Percentiles rank a stretch among this genome's conserved stretches.
phyloP scores from a whole-genome alignment of 2,113 vertebrate species.

The Echinops telfairi region DNA sequence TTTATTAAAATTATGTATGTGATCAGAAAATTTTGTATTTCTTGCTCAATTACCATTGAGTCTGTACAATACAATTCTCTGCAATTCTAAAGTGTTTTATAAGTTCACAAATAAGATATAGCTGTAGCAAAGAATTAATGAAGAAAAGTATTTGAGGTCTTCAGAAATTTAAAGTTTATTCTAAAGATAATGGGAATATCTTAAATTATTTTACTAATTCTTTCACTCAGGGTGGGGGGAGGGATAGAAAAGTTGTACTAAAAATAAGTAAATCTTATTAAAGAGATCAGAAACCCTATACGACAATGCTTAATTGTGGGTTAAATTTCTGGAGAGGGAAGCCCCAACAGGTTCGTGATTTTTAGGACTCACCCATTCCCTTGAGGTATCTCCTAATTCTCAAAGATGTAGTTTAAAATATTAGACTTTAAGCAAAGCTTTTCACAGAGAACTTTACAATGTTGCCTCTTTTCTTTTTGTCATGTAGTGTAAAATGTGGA shows the following conservation, averaged over 20 bases:
- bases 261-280: neutral
- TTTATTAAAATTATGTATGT: slow-evolving; percentile 10
- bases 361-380: neutral
- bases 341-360: neutral
- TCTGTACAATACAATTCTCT: neutral
- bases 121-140: neutral
- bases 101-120: neutral
- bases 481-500: neutral
- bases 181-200: neutral
- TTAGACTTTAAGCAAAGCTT: too few relatives aligned
- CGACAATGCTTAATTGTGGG: neutral
- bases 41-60: neutral
- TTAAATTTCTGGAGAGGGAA: neutral
- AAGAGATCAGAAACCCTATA: neutral
- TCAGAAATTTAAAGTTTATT: neutral
- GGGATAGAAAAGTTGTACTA: neutral
- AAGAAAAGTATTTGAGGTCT: neutral
- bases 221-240: neutral
- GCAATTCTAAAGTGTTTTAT: neutral
- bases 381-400: too few relatives aligned
- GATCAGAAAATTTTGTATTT: neutral
- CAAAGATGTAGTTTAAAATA: neutral
- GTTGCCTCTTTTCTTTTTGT: neutral
- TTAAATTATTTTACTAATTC: neutral
- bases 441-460: too few relatives aligned